Evolutionary conservation across 2,888 invertebrate species (phyloP).

Genomic region (Sinodicranocentrus sp.): DNA sequence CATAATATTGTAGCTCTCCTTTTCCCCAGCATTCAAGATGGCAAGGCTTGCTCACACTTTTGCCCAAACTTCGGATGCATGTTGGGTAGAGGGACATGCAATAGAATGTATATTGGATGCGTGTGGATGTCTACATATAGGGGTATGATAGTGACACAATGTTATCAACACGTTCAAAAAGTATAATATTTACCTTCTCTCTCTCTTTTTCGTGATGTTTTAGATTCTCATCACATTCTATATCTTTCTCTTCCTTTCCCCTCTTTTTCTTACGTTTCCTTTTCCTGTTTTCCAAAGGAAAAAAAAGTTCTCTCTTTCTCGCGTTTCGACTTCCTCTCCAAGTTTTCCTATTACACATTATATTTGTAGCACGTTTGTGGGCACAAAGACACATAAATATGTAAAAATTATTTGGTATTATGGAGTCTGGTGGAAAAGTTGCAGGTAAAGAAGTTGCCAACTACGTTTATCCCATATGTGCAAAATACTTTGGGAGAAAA

Average conservation of each 20-base stretch:
- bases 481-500: no score
- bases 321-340: background rate
- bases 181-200: slow-evolving; percentile 32
- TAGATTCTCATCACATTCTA: slow-evolving; percentile 67
- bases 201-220: slow-evolving; percentile 28
- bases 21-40: no score
- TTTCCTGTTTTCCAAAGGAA: slow-evolving; percentile 39
- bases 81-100: no score
- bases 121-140: background rate
- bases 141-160: slow-evolving; percentile 39
- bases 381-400: slow-evolving; percentile 10
- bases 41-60: no score
- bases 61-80: no score
- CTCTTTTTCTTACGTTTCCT: slow-evolving; percentile 49
- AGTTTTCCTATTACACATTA: slow-evolving; percentile 1
- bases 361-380: background rate
- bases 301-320: slow-evolving; percentile 24
- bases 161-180: slow-evolving; percentile 55
- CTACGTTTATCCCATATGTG: slow-evolving; percentile 12
- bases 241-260: slow-evolving; percentile 38
- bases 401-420: background rate
- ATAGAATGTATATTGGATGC: no score
- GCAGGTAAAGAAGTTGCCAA: slow-evolving; percentile 1
- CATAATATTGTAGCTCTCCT: slow-evolving; percentile 4
- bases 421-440: slow-evolving; percentile 12